Evolutionary conservation across 1,140 invertebrate species (phyloP).

Genomic region (Drosophila serrata): DNA sequence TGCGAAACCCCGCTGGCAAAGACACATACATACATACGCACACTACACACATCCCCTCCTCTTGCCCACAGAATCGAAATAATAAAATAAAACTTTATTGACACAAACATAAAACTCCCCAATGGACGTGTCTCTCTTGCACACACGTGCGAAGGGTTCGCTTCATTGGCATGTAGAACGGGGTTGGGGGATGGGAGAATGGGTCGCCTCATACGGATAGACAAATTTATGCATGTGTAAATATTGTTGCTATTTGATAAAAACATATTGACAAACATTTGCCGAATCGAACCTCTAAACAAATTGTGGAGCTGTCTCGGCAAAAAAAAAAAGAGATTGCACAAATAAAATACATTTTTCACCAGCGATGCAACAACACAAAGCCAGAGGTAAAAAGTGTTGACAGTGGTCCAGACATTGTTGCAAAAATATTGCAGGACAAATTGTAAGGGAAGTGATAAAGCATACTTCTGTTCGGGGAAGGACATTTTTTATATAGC

Average conservation of each 20-base stretch:
- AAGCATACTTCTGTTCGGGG: neutral
- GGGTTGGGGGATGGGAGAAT: neutral
- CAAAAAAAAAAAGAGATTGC: constrained; percentile 42
- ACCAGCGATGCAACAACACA: constrained; percentile 11
- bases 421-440: constrained; percentile 14
- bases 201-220: constrained; percentile 22
- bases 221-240: constrained; percentile 81
- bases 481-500: neutral
- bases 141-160: constrained; percentile 2
- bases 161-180: neutral
- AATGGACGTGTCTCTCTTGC: constrained; percentile 54
- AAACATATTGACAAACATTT: constrained; percentile 82
- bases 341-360: constrained; percentile 36
- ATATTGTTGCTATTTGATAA: constrained; percentile 80
- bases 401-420: constrained; percentile 36
- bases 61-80: constrained; percentile 45
- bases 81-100: constrained; percentile 83
- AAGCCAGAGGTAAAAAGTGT: constrained; percentile 38
- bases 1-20: constrained; percentile 59
- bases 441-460: constrained; percentile 20
- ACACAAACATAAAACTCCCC: constrained; percentile 77
- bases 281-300: constrained; percentile 70
- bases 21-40: constrained; percentile 1
- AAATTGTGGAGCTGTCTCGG: constrained; percentile 53
- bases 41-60: neutral